Conservation (phyloP, 2,797 vertebrate species). For the Emys orbicularis region DNA sequence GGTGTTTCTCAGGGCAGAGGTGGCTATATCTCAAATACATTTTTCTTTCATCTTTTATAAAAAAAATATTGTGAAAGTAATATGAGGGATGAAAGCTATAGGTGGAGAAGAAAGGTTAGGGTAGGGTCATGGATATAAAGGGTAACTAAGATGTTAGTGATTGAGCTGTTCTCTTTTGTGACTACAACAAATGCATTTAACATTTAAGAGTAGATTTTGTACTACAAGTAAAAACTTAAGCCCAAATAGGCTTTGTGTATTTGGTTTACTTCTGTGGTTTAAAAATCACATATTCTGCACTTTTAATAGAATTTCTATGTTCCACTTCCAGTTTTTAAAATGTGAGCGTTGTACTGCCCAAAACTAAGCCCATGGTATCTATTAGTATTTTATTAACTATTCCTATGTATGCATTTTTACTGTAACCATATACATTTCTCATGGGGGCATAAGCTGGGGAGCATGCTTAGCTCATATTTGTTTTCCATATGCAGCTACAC, state of each 20-base stretch:
- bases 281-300: background rate
- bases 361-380: conserved; percentile 44
- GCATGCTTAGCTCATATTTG: conserved; percentile 66
- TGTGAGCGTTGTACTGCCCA: conserved; percentile 5
- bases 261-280: conserved; percentile 47
- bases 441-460: conserved; percentile 43
- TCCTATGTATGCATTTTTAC: conserved; percentile 18
- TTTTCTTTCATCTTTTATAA: background rate
- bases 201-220: conserved; percentile 7
- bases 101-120: background rate
- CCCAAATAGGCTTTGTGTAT: conserved; percentile 24
- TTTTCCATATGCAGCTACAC: conserved; percentile 69
- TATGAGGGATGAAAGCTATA: background rate
- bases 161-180: background rate
- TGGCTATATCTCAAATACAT: background rate
- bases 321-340: conserved; percentile 30
- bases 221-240: conserved; percentile 42
- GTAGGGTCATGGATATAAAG: background rate
- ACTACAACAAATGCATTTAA: conserved; percentile 5
- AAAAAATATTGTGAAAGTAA: fast-evolving
- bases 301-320: conserved; percentile 23
- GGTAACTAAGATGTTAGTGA: background rate
- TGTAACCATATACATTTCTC: conserved; percentile 63
- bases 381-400: conserved; percentile 54
- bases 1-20: background rate